Conservation (phyloP, 2,888 invertebrate species). For the Erebia palarica region DNA sequence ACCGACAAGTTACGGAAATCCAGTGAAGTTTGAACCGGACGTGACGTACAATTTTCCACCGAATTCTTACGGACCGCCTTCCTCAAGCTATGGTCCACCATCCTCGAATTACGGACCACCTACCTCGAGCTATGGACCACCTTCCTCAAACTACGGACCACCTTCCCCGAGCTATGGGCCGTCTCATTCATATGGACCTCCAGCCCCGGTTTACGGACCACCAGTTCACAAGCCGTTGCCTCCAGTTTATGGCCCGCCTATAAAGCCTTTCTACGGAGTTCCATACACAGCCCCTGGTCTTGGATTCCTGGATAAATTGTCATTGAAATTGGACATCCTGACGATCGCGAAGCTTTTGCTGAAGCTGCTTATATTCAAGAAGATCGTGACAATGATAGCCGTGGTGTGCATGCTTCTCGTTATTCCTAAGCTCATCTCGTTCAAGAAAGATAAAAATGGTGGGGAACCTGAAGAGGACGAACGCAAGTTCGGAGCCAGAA, state of each 20-base stretch:
- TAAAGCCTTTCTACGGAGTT: conserved; percentile 75
- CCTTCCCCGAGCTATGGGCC: conserved; percentile 69
- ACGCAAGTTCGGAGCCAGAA: conserved; percentile 55
- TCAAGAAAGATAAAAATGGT: conserved; percentile 67
- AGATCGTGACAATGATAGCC: conserved; percentile 90
- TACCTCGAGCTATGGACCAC: conserved; percentile 63
- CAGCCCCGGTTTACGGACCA: conserved; percentile 65
- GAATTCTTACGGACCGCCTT: conserved; percentile 62
- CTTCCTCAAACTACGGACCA: conserved; percentile 62
- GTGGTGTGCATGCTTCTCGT: conserved; percentile 89
- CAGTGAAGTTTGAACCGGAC: conserved; percentile 62
- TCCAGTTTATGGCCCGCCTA: conserved; percentile 70
- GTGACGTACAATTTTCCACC: conserved; percentile 65
- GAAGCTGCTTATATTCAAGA: conserved; percentile 90
- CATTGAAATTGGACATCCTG: conserved; percentile 86
- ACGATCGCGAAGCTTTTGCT: conserved; percentile 88
- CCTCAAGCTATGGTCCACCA: too few species aligned
- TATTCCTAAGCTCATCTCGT: conserved; percentile 85
- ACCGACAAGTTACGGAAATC: conserved; percentile 59
- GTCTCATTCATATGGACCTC: conserved; percentile 70
- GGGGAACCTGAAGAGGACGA: conserved; percentile 62
- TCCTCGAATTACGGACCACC: conserved; percentile 72
- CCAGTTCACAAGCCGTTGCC: conserved; percentile 60
- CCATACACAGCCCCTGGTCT: conserved; percentile 80
- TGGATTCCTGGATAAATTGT: conserved; percentile 85